Base-by-base conservation (phyloP, 2,888 invertebrate genomes). In the Amphipyra tragopoginis region DNA sequence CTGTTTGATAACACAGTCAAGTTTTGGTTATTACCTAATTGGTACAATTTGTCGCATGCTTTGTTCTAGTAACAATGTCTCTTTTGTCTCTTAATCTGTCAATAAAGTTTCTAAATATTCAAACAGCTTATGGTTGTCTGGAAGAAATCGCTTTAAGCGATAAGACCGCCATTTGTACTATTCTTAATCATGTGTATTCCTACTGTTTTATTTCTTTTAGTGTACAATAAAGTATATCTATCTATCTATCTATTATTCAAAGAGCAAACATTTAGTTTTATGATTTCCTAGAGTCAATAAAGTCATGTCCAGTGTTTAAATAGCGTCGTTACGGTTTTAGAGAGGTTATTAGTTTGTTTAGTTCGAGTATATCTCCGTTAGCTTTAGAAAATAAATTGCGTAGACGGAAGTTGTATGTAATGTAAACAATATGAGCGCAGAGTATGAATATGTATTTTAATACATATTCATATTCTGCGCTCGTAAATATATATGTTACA, bases 1-100 rank as follows among this genome's bases (percentile, higher is more conserved):
- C 11, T 40, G 40, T 14, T 14, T 6, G 14, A 6, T 40, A 61
- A 39, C 38, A 61, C 61, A 14, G 21, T 11, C 4, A 34, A 21
- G 3, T 48, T 51, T 38, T 21, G 15, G 40, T 43, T 39, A 70
- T 56, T 52, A 54, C 39, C 39, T 48, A 39, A 66, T 59, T 42
- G 45, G 9, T 8, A 26, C 34, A 39, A 55, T 56, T 47, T 60
- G 56, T 48, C 72, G 62, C 45, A 48, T 51, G 14, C 72, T 73
- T 76, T 76, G 62, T 66, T 67, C 59, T 49, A 13, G 7, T 10
- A 33, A 29, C 21, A 14, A 36, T 54, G 21, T 47, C 45, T 47
- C 54, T 48, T 38, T 71, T 58, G 58, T 57, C 44, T 43, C 21
- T 2, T 67, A 62, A 65, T 65, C 50, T 34, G 15, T 21, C 42